Conservation (phyloP, 2,113 vertebrate species). For the Xyliphius kryptos region DNA sequence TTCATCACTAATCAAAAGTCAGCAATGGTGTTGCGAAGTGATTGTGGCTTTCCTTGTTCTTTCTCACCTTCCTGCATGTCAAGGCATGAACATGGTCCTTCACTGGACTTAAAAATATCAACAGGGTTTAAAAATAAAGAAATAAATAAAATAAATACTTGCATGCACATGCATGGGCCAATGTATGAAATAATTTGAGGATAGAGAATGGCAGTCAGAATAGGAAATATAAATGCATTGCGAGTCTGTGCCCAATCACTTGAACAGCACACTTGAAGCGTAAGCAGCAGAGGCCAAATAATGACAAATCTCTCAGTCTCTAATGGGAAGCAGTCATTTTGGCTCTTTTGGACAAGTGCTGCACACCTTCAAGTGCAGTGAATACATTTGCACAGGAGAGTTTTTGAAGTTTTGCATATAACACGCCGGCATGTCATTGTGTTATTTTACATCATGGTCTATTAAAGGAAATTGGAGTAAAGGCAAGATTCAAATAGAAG, state of each 20-base stretch:
- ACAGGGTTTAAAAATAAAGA: conserved; percentile 1
- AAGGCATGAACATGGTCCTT: too few relatives aligned
- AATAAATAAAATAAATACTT: not conserved
- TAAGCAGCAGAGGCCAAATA: conserved; percentile 56
- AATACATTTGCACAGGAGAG: conserved; percentile 28
- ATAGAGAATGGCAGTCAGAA: conserved; percentile 46
- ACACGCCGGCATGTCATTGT: conserved; percentile 24
- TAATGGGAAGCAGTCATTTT: conserved; percentile 33
- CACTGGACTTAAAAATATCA: too few relatives aligned
- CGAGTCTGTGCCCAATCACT: conserved; percentile 67
- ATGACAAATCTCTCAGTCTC: conserved; percentile 43
- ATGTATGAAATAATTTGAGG: conserved; percentile 59
- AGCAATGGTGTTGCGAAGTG: too few relatives aligned
- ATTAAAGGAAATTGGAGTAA: conserved; percentile 25
- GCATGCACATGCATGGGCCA: conserved; percentile 27
- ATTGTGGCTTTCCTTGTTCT: too few relatives aligned
- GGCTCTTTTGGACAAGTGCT: conserved; percentile 29
- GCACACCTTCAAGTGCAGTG: conserved; percentile 28
- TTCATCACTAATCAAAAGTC: too few relatives aligned
- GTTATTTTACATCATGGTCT: conserved; percentile 28
- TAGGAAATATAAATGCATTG: conserved; percentile 55
- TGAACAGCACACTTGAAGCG: conserved; percentile 58
- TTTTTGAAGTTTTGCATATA: conserved; percentile 24
- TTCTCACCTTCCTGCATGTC: too few relatives aligned
- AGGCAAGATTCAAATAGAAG: not conserved